Base-by-base conservation (phyloP, 2,113 vertebrate genomes). In the Melanerpes aurifrons region DNA sequence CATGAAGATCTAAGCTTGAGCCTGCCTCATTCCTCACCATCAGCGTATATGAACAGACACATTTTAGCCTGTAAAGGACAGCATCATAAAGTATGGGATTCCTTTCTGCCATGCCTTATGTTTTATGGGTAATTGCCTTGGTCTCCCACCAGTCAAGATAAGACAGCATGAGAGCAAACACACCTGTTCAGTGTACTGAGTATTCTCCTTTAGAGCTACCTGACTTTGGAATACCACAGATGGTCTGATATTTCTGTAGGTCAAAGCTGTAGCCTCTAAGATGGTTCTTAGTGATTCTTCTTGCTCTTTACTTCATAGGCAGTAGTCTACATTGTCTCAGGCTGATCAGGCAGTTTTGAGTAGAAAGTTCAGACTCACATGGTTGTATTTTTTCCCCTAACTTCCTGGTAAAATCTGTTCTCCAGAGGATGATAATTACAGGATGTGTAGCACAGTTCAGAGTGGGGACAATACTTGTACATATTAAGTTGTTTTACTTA, bases 31-130 rank as follows among this genome's bases (percentile, higher is more conserved):
- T 6, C 66, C 37, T 86, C 26, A 54, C 21, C 31, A 35, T 37
- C 22, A 32, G 1, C 5, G 2, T 26, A 28, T 59, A 70, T 82
- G 50, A 48, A 58, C 7, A 78, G 31, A 37, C 7, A 53, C 25
- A 84, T 35, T 32, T 15, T 20, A 31, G 17, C 32, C 48, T 57
- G 15, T n/a, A 64, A 81, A 62, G 26, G 63, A 47, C 32, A 32
- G 17, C 20, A 72, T 17, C n/a, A 40, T 22, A 53, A 66, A 35
- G 10, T 22, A n/a, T 15, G 50, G 66, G 24, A 45, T 10, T 76
- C 68, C 31, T 75, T 56, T 12, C 22, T 79, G 32, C 17, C 18
- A 3, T 0, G 0, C 2, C 6, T 37, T 37, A 7, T 37, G 10
- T 19, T 85, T 82, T 22, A 24, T 40, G 24, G 6, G 14, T 37